Evolutionary conservation across 2,113 vertebrate genomes (phyloP).

Genomic region (Ptyas mucosa): DNA sequence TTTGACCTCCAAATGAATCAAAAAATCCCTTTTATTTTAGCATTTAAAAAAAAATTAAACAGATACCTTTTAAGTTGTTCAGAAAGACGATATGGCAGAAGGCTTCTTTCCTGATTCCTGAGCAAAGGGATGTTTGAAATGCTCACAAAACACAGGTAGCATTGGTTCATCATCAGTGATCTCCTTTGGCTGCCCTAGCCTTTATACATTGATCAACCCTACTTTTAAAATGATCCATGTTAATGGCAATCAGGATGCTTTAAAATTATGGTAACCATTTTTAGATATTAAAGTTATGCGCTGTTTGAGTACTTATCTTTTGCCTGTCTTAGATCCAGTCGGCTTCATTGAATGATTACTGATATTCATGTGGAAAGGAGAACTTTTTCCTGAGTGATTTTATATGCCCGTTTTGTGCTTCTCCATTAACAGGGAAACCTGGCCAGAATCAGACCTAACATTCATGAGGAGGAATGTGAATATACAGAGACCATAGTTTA

Average conservation of each 20-base stretch:
- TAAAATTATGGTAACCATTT: neutral
- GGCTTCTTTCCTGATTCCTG: neutral
- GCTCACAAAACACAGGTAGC: neutral
- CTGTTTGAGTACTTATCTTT: neutral
- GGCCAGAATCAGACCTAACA: too few species aligned
- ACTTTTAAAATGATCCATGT: neutral
- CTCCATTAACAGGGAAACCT: neutral
- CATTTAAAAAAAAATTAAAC: neutral
- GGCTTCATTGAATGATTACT: neutral
- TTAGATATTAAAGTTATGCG: neutral
- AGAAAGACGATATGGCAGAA: neutral
- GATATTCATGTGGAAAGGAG: neutral
- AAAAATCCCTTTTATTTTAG: neutral
- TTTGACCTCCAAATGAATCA: neutral
- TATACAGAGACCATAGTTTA: too few species aligned
- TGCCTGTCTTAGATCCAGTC: neutral
- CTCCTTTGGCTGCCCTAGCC: neutral
- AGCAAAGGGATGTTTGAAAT: neutral
- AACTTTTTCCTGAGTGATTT: neutral
- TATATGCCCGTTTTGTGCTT: neutral
- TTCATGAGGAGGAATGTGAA: too few species aligned
- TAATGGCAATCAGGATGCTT: neutral
- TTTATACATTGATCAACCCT: neutral
- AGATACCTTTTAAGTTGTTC: neutral
- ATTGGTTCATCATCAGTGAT: neutral